These are phyloP conservation scores for Pilophorus perplexus DNA, from an alignment of 2,888 invertebrate genomes.

Conservation along the genomic window DNA sequence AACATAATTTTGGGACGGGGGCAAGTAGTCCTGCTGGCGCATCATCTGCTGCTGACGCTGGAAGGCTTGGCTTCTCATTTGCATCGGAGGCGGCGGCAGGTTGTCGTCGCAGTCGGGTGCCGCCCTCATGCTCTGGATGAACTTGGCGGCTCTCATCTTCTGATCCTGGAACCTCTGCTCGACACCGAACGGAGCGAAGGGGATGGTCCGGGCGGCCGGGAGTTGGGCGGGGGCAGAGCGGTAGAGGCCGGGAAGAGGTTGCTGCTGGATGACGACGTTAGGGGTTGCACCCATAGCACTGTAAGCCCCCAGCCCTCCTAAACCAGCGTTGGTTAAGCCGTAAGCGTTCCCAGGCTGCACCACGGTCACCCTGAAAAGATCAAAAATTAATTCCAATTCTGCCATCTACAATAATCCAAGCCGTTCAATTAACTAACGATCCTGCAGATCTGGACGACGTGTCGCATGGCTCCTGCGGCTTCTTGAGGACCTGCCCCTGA, in stretches of 20 bases:
- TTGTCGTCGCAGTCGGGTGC: slow-evolving; percentile 4
- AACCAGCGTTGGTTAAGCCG: too few relatives aligned
- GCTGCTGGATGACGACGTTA: not conserved
- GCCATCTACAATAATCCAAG: not conserved
- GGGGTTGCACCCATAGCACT: too few relatives aligned
- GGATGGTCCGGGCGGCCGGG: not conserved
- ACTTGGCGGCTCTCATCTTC: not conserved
- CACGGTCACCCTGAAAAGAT: not conserved
- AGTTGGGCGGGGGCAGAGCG: not conserved
- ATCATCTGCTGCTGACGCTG: too few relatives aligned
- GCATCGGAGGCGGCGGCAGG: not conserved
- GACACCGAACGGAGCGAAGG: slow-evolving; percentile 11
- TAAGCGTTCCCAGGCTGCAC: too few relatives aligned
- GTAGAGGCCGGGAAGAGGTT: not conserved
- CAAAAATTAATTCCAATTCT: not conserved
- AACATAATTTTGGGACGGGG: too few relatives aligned
- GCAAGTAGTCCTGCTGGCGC: too few relatives aligned
- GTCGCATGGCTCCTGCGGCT: not conserved
- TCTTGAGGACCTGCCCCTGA: not conserved
- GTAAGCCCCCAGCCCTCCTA: too few relatives aligned
- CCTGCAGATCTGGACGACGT: too few relatives aligned
- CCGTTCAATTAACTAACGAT: too few relatives aligned
- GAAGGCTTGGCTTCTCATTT: too few relatives aligned
- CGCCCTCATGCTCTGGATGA: not conserved
- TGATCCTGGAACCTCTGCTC: not conserved